These are phyloP conservation scores for Yponomeuta sedellus DNA, from an alignment of 2,888 invertebrate species.

Conservation along the genomic window DNA sequence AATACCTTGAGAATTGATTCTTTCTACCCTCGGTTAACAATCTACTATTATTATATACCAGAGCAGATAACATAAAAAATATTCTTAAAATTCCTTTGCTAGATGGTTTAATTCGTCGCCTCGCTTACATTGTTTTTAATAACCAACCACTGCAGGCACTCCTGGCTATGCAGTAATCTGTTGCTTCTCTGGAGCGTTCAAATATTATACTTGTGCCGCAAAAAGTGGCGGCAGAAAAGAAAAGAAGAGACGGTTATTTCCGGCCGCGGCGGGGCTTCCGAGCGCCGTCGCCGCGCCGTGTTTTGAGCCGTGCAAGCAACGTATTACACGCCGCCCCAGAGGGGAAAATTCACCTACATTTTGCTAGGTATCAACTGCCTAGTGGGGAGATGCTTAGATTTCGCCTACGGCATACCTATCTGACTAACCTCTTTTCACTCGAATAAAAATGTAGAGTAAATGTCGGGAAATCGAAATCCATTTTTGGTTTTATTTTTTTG, in stretches of 20 bases:
- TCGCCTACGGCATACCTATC: too few relatives aligned
- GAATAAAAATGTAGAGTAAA: too few relatives aligned
- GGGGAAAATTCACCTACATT: background rate
- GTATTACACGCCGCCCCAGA: background rate
- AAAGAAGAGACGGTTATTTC: slow-evolving; percentile 26
- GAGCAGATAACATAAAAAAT: too few relatives aligned
- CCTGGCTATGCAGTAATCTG: slow-evolving; percentile 22
- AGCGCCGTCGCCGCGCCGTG: background rate
- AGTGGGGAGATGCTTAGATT: background rate
- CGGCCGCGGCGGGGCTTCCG: slow-evolving; percentile 22
- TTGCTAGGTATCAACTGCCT: background rate
- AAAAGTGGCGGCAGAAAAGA: slow-evolving; percentile 24
- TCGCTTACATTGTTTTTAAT: background rate
- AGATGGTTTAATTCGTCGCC: too few relatives aligned
- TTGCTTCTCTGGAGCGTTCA: slow-evolving; percentile 30
- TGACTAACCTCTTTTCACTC: too few relatives aligned
- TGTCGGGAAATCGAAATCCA: too few relatives aligned
- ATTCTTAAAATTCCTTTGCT: too few relatives aligned
- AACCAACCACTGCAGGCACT: background rate
- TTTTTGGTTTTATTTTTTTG: too few relatives aligned
- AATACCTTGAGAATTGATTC: too few relatives aligned
- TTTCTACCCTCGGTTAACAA: too few relatives aligned
- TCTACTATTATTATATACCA: too few relatives aligned
- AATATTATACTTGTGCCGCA: slow-evolving; percentile 26
- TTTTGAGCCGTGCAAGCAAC: background rate